Conservation (phyloP, 2,888 invertebrate genomes). For the Achlya flavicornis region DNA sequence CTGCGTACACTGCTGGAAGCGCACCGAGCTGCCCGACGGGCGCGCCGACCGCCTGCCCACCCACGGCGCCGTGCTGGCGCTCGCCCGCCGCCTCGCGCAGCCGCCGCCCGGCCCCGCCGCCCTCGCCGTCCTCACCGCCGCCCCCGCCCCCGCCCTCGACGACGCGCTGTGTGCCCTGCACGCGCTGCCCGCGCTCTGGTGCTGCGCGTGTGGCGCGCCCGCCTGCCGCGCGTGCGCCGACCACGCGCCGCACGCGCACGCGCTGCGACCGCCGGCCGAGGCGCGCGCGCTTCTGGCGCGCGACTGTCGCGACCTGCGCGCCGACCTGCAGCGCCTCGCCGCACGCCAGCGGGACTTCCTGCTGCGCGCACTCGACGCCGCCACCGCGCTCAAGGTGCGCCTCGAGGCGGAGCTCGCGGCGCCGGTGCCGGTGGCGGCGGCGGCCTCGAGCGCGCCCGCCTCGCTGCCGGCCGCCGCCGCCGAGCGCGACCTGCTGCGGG, state of each 20-base stretch:
- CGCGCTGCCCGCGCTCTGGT: conserved; percentile 84
- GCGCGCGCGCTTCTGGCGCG: conserved; percentile 82
- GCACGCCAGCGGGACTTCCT: conserved; percentile 88
- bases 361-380: conserved; percentile 89
- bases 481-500: conserved; percentile 62
- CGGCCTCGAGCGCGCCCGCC: no score
- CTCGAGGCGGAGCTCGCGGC: conserved; percentile 87
- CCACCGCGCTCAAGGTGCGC: conserved; percentile 89
- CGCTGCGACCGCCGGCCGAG: conserved; percentile 14
- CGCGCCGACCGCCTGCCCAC: conserved; percentile 88
- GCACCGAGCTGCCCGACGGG: conserved; percentile 87
- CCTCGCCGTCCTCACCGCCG: no score
- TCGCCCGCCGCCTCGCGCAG: conserved; percentile 71
- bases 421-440: no score
- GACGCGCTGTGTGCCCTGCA: no score
- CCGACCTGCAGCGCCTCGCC: conserved; percentile 82
- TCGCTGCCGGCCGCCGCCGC: background rate
- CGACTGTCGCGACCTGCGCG: conserved; percentile 68
- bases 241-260: conserved; percentile 85
- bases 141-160: no score
- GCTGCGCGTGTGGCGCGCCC: no score
- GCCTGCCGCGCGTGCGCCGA: no score
- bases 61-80: conserved; percentile 86
- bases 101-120: conserved; percentile 13
- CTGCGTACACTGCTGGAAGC: conserved; percentile 90